Conservation (phyloP, 2,888 invertebrate species). For the Zaprionus lineosus region DNA sequence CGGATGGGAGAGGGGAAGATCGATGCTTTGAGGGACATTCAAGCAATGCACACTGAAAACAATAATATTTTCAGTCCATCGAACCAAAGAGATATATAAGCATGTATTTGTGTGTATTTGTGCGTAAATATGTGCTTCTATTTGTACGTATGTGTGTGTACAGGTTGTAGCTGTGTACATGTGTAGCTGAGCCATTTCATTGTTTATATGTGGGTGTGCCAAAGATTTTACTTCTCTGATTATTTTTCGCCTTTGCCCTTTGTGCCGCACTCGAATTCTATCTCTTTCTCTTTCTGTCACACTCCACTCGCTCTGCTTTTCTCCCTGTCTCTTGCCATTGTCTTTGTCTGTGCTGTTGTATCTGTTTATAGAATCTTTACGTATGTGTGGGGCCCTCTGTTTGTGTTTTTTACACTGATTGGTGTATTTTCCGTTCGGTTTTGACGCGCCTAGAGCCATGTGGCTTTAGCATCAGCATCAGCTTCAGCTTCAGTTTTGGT, state of each 20-base stretch:
- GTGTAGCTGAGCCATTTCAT: slow-evolving; percentile 59
- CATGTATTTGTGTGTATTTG: slow-evolving; percentile 21
- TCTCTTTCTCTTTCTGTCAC: not conserved
- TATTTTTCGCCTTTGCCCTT: slow-evolving; percentile 66
- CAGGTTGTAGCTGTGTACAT: too few species aligned
- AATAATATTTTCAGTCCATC: slow-evolving; percentile 62
- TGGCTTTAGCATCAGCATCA: slow-evolving; percentile 55
- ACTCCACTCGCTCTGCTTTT: too few species aligned
- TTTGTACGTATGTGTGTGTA: slow-evolving; percentile 37
- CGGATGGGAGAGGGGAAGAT: not conserved
- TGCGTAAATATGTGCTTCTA: not conserved
- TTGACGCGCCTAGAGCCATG: slow-evolving; percentile 71
- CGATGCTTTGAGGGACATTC: too few species aligned
- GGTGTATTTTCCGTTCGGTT: slow-evolving; percentile 75
- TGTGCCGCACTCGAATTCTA: slow-evolving; percentile 1
- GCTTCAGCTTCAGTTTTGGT: slow-evolving; percentile 35
- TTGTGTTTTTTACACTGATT: slow-evolving; percentile 71
- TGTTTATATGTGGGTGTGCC: slow-evolving; percentile 67
- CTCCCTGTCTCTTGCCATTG: not conserved
- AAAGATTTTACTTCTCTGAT: slow-evolving; percentile 72
- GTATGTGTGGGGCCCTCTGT: slow-evolving; percentile 14
- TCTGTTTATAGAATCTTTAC: slow-evolving; percentile 19
- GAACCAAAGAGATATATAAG: slow-evolving; percentile 37
- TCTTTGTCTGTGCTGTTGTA: not conserved
- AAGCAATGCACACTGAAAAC: slow-evolving; percentile 63